Evolutionary conservation across 2,888 invertebrate genomes (phyloP), one percentile per base, ranked within the genome.

Genomic region (Drosophila nr. fundita): DNA sequence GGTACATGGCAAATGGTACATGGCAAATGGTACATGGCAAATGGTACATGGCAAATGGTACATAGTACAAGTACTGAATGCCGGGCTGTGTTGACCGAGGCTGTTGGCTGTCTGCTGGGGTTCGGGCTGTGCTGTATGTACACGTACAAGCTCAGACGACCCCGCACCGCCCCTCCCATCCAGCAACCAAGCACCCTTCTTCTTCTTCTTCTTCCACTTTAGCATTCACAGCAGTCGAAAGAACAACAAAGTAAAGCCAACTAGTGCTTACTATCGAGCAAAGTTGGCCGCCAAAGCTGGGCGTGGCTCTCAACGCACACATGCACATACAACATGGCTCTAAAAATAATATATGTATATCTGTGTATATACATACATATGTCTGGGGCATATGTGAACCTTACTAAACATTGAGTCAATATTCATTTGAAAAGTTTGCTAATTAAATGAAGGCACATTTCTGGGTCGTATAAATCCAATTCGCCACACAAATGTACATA

Each of bases 391-490:
- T 24, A 18, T 32, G 38, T 11, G 49, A n/a, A 53, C 34, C 40
- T 53, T 34, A 40, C 29, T 38, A 24, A 38, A 50, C 49, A 50
- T 38, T 54, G 24, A 40, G 21, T 59, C 27, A 50, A 61, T 61
- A 50, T 61, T 15, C 34, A 60, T 50, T 66, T 36, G 52, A 52
- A 66, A 66, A 66, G n/a, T 66, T 66, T 50, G 18, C 52, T 66
- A 62, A 66, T 66, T 66, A 63, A 62, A 62, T 66, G 52, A 66
- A 63, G 40, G 38, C 40, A 42, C 21, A 50, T 45, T 60, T 63
- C 24, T 13, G 30, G 48, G 61, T 38, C 10, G 21, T 18, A 60
- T 24, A 30, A 57, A 42, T 27, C 15, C 54, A 40, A 62, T 54
- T 54, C 32, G 15, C 24, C 32, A 27, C 34, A 50, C 15, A 32